A percentile compares a stretch with the other conserved stretches of the same genome.
Evolutionary conservation across 2,888 invertebrate genomes (phyloP).

Genomic region (Aphidoletes aphidimyza): DNA sequence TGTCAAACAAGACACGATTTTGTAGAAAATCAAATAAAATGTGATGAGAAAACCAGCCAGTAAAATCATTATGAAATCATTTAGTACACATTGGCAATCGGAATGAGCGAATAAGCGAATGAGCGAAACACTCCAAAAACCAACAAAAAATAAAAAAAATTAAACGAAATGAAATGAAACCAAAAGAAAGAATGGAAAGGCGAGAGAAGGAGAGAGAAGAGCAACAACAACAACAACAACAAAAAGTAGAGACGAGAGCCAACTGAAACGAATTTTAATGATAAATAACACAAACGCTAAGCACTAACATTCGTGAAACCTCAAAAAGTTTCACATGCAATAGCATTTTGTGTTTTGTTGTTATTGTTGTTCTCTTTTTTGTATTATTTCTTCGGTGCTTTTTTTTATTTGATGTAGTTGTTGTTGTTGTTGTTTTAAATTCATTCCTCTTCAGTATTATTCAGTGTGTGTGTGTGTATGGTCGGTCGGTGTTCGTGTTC

Average conservation of each 20-base stretch:
- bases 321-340: slow-evolving; percentile 51
- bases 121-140: neutral
- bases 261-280: slow-evolving; percentile 33
- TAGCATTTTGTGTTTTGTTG: neutral
- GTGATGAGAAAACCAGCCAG: neutral
- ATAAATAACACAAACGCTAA: slow-evolving; percentile 51
- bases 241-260: neutral
- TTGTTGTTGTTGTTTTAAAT: too few species aligned
- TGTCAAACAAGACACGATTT: slow-evolving; percentile 23
- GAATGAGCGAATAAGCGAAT: neutral
- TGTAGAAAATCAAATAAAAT: neutral
- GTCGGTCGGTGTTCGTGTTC: neutral
- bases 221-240: too few species aligned
- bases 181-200: neutral
- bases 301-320: slow-evolving; percentile 42
- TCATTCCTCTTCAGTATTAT: neutral
- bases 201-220: neutral
- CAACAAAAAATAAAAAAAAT: neutral
- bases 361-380: slow-evolving; percentile 4
- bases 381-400: neutral
- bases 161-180: too few species aligned
- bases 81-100: neutral
- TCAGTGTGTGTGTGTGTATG: neutral
- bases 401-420: too few species aligned
- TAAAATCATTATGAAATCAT: slow-evolving; percentile 21